Base-by-base conservation (phyloP, 2,888 invertebrate species). In the Anagyrus pseudococci region DNA sequence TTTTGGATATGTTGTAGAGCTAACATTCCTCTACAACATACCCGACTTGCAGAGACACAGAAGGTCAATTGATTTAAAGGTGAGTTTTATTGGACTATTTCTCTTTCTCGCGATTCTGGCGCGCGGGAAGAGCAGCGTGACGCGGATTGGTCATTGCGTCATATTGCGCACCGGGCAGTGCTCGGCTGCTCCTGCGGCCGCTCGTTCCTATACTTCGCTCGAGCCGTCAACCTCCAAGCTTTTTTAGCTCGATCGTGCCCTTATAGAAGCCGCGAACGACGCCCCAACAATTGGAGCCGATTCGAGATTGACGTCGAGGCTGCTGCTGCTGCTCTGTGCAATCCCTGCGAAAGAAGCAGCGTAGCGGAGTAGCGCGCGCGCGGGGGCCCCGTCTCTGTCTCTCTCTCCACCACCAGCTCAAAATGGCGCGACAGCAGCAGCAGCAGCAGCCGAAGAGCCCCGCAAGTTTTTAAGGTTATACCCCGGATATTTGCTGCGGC, bases 121-220 rank as follows among this genome's bases (percentile, higher is more conserved):
- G n/a, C 64, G 56, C 65, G 62, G 60, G 41, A 54, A 23, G 58
- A 44, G 33, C 20, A 47, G 6, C 60, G 37, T n/a, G 13, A 10
- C 60, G 19, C 64, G 47, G 49, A 66, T 66, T 66, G 62, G 68
- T 67, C 65, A 67, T 77, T 76, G 76, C 76, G 72, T 76, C 77
- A 75, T 75, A 77, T 75, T 75, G 75, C 75, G 76, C 73, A 72
- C 72, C 71, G 72, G 69, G 47, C 44, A 19, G 8, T 19, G 57
- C 67, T n/a, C 13, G 49, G 17, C 8, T 25, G 8, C 41, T 3
- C 8, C 1, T 26, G 17, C 25, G 6, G 23, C 17, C 29, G 13
- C 17, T 10, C 19, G 2, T 37, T n/a, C 8, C 7, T 37, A 17
- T 25, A 22, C 33, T 41, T 8, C 13, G 17, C 26, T 41, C 15